Base-by-base conservation (phyloP, 2,113 vertebrate genomes). In the Dendropsophus ebraccatus region DNA sequence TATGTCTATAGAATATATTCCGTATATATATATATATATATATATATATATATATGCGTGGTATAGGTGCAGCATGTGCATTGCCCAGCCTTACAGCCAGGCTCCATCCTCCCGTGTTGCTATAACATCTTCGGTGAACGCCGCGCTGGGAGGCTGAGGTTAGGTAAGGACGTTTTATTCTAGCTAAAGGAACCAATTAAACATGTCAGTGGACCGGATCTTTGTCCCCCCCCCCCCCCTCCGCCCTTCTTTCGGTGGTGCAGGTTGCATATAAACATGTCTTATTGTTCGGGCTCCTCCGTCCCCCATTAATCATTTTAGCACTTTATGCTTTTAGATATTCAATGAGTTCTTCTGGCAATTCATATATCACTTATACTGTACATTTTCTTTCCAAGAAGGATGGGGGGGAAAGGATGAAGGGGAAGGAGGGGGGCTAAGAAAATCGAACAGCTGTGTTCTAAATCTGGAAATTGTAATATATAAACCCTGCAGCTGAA, bases 351-450 rank as follows among this genome's bases (percentile, higher is more conserved):
- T 58, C 76, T 60, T 25, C 54, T 37, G 54, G 76, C 76, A 41
- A 79, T 58, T 79, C 54, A 79, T 79, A 58, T 37, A 60, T 79
- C 76, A 60, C 76, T 79, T 79, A 79, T 79, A 79, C 30, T 10
- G 30, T 58, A 79, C 37, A 58, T 37, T 79, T 79, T 54, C 25
- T 56, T 23, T 79, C 76, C 32, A n/a, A 41, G 30, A 12, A 58
- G 32, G 32, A 13, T 28, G 3, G 13, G 14, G 5, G 32, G 23
- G 12, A 41, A 41, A 41, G 8, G 47, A 16, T 14, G 16, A 9
- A 47, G 49, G 49, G 49, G 47, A 49, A 49, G 45, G 6, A 2
- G 25, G 28, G 12, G 73, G 10, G n/a, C 25, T 7, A 23, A 19
- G 30, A 58, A 60, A 60, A 79, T 79, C 32, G 30, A 79, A 60